phyloP scores from a whole-genome alignment of 2,113 vertebrate species.

The Hymenochirus boettgeri region DNA sequence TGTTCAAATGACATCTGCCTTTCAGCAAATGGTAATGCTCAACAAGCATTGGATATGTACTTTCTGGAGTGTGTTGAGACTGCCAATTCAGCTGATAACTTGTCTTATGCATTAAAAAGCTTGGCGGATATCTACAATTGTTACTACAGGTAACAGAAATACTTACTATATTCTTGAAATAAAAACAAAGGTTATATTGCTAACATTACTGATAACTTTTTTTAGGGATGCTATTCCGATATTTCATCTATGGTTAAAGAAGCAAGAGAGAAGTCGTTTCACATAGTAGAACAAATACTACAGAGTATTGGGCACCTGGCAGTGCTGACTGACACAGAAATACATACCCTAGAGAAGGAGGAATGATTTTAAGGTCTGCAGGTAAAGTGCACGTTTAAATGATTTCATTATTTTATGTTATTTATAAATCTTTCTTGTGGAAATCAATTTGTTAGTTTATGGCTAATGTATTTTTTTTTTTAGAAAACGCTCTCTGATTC shows the following conservation, averaged over 20 bases:
- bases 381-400: too few species aligned
- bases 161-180: too few species aligned
- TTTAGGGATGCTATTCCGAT: constrained; percentile 87
- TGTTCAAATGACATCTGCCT: constrained; percentile 69
- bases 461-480: constrained; percentile 27
- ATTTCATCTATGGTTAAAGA: constrained; percentile 87
- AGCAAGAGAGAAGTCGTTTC: constrained; percentile 67
- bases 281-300: constrained; percentile 60
- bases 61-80: constrained; percentile 49
- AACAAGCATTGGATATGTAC: constrained; percentile 67
- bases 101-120: constrained; percentile 75
- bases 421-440: too few species aligned
- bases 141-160: constrained; percentile 80
- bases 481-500: constrained; percentile 56
- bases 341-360: constrained; percentile 56
- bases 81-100: constrained; percentile 63
- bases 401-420: too few species aligned
- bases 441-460: too few species aligned
- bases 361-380: too few species aligned
- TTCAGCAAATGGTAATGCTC: constrained; percentile 70
- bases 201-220: not conserved
- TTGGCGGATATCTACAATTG: constrained; percentile 84
- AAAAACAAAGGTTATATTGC: too few species aligned
- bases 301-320: constrained; percentile 64
- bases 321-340: constrained; percentile 59